Base-by-base conservation (phyloP, 2,797 vertebrate genomes). In the Ara ararauna region DNA sequence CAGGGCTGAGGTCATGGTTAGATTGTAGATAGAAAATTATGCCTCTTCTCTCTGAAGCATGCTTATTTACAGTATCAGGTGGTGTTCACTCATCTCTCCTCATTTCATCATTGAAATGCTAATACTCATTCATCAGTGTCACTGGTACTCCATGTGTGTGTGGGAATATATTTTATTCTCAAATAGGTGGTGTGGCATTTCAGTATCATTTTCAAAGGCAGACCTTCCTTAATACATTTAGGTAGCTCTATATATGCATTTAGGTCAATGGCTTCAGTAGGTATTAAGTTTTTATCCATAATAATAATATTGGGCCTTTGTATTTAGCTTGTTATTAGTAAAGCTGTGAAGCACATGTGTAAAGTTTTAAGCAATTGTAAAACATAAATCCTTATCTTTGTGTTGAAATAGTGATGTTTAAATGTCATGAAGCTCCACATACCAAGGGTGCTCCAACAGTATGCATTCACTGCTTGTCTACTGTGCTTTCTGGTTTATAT, bases 91-190 rank as follows among this genome's bases (percentile, higher is more conserved):
- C 85, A 58, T 87, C 86, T 95, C 84, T 87, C 58, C 80, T 95
- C 68, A 53, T 91, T 95, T 95, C 90, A 93, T 92, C 88, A 89
- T 77, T 91, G 81, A 96, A 95, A 96, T 94, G 94, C 89, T 96
- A 96, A 94, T 94, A 80, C 68, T 95, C 81, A 93, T 95, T 94
- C 78, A 94, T 96, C 96, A 95, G 77, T 94, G 95, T 95, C 93
- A 95, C 65, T 80, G 91, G 92, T 89, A 77, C 88, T 90, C 67
- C 21, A 12, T 60, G 67, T 53, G 81, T 61, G 32, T 68, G 24
- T 9, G 40, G 7, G 58, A 64, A 15, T 40, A 60, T 30, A 51
- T 86, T 89, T 89, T 85, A 73, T 76, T 74, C 77, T 83, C 42
- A 56, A 76, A 90, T 53, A 82, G 38, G 38, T 84, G 74, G 38